Conservation (phyloP, 2,797 vertebrate genomes). For the Pangasius krempfi region DNA sequence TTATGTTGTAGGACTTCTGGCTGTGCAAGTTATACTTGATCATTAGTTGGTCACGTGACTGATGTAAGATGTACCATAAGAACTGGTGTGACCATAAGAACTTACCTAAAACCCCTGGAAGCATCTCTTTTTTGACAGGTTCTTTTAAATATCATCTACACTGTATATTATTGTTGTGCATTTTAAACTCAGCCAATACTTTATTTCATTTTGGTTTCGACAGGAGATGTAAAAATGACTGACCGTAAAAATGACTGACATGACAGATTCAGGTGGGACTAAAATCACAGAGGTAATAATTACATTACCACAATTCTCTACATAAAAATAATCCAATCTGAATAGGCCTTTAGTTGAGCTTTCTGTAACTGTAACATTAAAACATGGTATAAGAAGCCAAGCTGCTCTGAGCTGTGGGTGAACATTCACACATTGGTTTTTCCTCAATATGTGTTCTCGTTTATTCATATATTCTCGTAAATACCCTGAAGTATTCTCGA, state of each 20-base stretch:
- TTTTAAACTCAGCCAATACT: background rate
- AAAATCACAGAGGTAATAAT: background rate
- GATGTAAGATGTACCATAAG: background rate
- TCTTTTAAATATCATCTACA: background rate
- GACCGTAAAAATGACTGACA: background rate
- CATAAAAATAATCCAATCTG: background rate
- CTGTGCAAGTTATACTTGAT: background rate
- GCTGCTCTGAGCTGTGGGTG: background rate
- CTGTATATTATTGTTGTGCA: background rate
- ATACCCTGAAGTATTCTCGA: background rate
- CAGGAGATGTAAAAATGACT: background rate
- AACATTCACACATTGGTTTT: background rate
- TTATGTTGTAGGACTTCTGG: background rate
- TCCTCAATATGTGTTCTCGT: background rate
- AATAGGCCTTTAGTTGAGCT: background rate
- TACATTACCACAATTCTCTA: background rate
- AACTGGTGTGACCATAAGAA: background rate
- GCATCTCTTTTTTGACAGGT: background rate
- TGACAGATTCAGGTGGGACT: background rate
- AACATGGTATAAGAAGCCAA: background rate
- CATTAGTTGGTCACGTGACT: background rate
- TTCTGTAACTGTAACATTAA: background rate
- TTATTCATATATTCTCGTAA: background rate
- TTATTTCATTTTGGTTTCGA: slow-evolving; percentile 7
- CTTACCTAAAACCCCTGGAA: background rate